Evolutionary conservation across 2,797 vertebrate species (phyloP), one percentile per base, ranked within the genome.

Genomic region (Onychomys leucogaster): DNA sequence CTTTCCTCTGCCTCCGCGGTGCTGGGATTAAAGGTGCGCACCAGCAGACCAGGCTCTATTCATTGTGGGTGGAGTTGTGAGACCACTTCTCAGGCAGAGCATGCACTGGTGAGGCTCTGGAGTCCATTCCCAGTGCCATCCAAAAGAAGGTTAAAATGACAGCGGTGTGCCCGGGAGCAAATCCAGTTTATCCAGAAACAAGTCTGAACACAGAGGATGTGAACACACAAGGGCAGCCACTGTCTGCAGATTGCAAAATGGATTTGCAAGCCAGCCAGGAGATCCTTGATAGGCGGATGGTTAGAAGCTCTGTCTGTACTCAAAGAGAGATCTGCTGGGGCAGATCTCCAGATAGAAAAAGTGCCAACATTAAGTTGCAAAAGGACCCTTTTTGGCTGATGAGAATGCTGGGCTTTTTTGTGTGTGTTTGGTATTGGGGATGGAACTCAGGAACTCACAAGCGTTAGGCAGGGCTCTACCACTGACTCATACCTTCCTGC

Each of bases 181-280:
- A 67, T 57, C 52, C 78, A 46, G 73, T 94, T 92, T 77, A 65
- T 83, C 61, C 75, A 83, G 52, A 88, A 69, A 41, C 71, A 9
- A 65, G 81, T n/a, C 59, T 85, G 46, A 32, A 43, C 52, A 10
- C 0, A 0, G 8, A 52, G 19, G 71, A 27, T 52, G 55, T 1
- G 0, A 78, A n/a, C 21, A 0, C 59, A 0, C 1, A 10, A 69
- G 55, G 21, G 37, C 32, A 55, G 8, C 37, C 13, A 5, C 7
- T 5, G 23, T 83, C 41, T 49, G 84, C 73, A 13, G 75, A 59
- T 12, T 84, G 76, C 76, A 71, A n/a, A 71, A 63, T 14, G 10
- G 5, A 9, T 34, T 34, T 67, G 19, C 43, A 37, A 67, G 90
- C 8, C 25, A 19, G 46, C 6, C 25, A 11, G 65, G 7, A 8